Evolutionary conservation across 2,888 invertebrate species (phyloP).

Genomic region (Drosophila nr. perissopoda): DNA sequence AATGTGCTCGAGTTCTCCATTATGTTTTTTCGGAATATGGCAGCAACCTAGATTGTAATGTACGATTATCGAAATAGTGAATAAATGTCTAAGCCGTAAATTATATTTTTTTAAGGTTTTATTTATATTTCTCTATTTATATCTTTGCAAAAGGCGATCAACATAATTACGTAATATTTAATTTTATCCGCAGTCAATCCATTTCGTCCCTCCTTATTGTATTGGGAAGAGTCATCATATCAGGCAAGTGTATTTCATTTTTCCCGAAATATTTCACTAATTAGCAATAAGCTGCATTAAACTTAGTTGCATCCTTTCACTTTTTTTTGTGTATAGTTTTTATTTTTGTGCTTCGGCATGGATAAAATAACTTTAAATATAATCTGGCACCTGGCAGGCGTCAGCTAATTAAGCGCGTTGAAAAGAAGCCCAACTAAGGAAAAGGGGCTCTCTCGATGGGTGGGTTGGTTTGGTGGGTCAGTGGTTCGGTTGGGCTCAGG

Average conservation of each 20-base stretch:
- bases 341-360: constrained; percentile 11
- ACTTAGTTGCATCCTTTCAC: constrained; percentile 14
- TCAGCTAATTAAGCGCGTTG: constrained; percentile 59
- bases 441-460: constrained; percentile 5
- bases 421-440: constrained; percentile 36
- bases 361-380: constrained; percentile 51
- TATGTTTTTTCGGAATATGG: constrained; percentile 78
- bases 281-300: constrained; percentile 17
- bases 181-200: not conserved
- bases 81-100: not conserved
- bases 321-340: constrained; percentile 9
- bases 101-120: not conserved
- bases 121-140: not conserved
- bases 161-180: not conserved
- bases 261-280: constrained; percentile 1
- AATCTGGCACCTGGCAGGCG: constrained; percentile 47
- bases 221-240: not conserved
- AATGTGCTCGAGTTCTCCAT: constrained; percentile 79
- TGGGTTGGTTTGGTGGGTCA: constrained; percentile 8
- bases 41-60: not conserved
- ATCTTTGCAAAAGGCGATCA: not conserved
- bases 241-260: not conserved
- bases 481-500: constrained; percentile 15
- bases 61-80: not conserved
- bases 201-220: not conserved